Conservation (phyloP, 2,888 invertebrate genomes). For the Oligia fasciuncula region DNA sequence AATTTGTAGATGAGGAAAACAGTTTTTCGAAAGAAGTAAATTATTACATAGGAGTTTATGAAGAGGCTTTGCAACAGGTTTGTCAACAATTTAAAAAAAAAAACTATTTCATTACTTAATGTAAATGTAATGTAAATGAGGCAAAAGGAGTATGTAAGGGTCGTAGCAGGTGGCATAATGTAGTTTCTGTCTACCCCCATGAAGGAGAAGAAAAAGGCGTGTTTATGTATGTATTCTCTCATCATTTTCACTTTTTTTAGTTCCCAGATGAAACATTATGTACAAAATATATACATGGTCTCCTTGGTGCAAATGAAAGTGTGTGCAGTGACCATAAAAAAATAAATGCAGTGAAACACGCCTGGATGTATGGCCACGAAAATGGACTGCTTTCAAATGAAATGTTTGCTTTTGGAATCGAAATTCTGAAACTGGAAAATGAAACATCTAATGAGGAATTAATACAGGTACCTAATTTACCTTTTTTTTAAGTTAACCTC, state of each 20-base stretch:
- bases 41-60: conserved; percentile 81
- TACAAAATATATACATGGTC: conserved; percentile 82
- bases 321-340: conserved; percentile 78
- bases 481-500: background rate
- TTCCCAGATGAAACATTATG: conserved; percentile 83
- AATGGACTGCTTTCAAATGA: conserved; percentile 80
- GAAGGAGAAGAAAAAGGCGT: too few relatives aligned
- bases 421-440: conserved; percentile 80
- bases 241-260: conserved; percentile 64
- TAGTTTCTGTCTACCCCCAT: too few relatives aligned
- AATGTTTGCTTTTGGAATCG: conserved; percentile 85
- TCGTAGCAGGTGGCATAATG: too few relatives aligned
- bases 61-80: conserved; percentile 83
- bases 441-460: conserved; percentile 76
- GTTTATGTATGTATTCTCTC: too few relatives aligned
- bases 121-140: too few relatives aligned
- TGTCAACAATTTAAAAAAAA: background rate
- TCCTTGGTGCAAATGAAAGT: conserved; percentile 76
- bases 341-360: conserved; percentile 81
- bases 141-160: too few relatives aligned
- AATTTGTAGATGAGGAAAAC: conserved; percentile 75
- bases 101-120: background rate
- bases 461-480: conserved; percentile 73
- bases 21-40: conserved; percentile 77
- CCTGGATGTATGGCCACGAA: conserved; percentile 83